A percentile compares a stretch with the other conserved stretches of the same genome.
These are phyloP conservation scores for Sturmia bella DNA, from an alignment of 2,888 invertebrate genomes.

Conservation along the genomic window DNA sequence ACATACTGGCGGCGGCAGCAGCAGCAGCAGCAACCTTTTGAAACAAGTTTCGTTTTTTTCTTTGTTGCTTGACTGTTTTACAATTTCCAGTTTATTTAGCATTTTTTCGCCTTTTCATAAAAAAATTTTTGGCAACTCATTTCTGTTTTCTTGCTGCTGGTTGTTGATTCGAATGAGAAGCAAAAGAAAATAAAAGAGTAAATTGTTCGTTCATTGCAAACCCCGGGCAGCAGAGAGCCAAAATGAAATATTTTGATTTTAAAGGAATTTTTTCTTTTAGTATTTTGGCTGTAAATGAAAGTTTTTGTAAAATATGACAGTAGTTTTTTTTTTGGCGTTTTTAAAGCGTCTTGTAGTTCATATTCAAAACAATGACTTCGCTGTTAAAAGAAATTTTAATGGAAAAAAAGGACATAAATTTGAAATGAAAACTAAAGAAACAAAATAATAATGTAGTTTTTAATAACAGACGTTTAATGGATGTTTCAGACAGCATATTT, in stretches of 20 bases:
- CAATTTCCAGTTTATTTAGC: slow-evolving; percentile 34
- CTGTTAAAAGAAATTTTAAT: too few species aligned
- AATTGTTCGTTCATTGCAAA: not conserved
- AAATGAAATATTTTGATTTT: not conserved
- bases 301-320: not conserved
- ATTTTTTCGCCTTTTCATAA: slow-evolving; percentile 1
- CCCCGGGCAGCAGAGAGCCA: not conserved
- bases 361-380: too few species aligned
- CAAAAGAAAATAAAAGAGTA: not conserved
- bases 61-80: not conserved
- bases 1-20: too few species aligned
- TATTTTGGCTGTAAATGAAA: not conserved
- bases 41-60: slow-evolving; percentile 6
- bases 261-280: not conserved
- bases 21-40: not conserved
- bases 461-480: too few species aligned
- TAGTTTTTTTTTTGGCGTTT: not conserved
- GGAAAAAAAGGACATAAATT: too few species aligned
- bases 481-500: too few species aligned
- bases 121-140: slow-evolving; percentile 17
- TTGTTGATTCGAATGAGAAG: not conserved
- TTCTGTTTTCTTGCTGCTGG: not conserved
- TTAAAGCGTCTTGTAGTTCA: not conserved
- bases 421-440: too few species aligned
- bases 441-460: too few species aligned